Evolutionary conservation across 1,140 invertebrate genomes (phyloP).

Genomic region (Drosophila ogumai): DNA sequence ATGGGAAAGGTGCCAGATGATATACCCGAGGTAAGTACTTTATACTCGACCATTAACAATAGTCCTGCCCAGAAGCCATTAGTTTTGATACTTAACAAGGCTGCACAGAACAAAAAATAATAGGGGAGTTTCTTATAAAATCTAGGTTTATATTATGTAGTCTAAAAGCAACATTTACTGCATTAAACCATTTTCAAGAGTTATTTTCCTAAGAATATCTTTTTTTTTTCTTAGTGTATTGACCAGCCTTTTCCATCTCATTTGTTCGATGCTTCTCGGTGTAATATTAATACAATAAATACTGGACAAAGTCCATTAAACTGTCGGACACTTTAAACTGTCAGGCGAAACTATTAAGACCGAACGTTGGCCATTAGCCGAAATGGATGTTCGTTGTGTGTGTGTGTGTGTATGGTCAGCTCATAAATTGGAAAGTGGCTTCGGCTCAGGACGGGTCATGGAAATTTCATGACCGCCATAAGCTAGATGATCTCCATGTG

Average conservation of each 20-base stretch:
- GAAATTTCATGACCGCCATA: conserved; percentile 15
- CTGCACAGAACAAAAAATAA: background rate
- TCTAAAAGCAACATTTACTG: background rate
- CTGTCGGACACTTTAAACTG: conserved; percentile 70
- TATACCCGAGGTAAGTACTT: conserved; percentile 92
- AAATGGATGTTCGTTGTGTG: background rate
- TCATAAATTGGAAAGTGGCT: conserved; percentile 36
- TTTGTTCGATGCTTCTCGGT: conserved; percentile 10
- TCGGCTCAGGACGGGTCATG: conserved; percentile 1
- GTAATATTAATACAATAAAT: conserved; percentile 79
- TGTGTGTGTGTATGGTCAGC: conserved; percentile 2
- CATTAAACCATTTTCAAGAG: background rate
- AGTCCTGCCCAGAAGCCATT: conserved; percentile 37
- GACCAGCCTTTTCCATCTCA: background rate
- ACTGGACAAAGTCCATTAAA: conserved; percentile 70
- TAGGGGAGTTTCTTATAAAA: background rate
- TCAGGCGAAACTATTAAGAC: conserved; percentile 54
- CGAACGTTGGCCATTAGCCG: conserved; percentile 29
- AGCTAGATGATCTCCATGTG: conserved; percentile 34
- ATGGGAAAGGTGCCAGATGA: conserved; percentile 99
- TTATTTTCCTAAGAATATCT: background rate
- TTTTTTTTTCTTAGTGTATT: conserved; percentile 13
- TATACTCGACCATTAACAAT: conserved; percentile 12
- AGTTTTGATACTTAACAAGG: background rate
- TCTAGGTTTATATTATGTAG: background rate